A percentile compares a stretch with the other conserved stretches of the same genome.
These are phyloP conservation scores for Hirtodrosophila trivittata DNA, from an alignment of 2,888 invertebrate species.

Conservation along the genomic window DNA sequence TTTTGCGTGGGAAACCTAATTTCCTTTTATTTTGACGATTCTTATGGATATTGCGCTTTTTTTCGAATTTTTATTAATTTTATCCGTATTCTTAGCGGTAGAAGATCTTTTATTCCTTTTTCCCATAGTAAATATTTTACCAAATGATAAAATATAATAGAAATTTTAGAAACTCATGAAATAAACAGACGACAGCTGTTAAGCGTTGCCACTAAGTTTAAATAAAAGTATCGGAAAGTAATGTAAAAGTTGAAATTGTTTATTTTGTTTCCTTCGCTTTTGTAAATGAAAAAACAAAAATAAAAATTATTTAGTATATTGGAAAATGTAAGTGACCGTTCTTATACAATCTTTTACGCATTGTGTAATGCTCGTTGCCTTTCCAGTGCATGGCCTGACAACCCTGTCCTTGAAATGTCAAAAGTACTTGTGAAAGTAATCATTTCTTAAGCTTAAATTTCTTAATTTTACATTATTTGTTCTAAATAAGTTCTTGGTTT, in stretches of 20 bases:
- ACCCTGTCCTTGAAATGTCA: slow-evolving; percentile 49
- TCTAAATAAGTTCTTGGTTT: slow-evolving; percentile 33
- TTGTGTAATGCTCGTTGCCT: too few relatives aligned
- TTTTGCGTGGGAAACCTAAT: neutral
- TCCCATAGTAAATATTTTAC: slow-evolving; percentile 15
- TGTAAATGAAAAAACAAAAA: too few relatives aligned
- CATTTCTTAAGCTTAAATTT: slow-evolving; percentile 52
- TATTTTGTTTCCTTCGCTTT: too few relatives aligned
- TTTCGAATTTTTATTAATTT: slow-evolving; percentile 1
- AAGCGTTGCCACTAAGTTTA: slow-evolving; percentile 18
- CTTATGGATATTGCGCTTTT: neutral
- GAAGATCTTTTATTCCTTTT: slow-evolving; percentile 6
- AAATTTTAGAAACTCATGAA: neutral
- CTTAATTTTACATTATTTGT: slow-evolving; percentile 44
- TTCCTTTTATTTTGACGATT: slow-evolving; percentile 5
- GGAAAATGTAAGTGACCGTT: too few relatives aligned
- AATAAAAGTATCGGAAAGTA: neutral
- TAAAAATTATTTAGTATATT: too few relatives aligned
- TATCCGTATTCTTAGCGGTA: neutral
- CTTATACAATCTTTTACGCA: too few relatives aligned
- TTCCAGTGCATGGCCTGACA: slow-evolving; percentile 28
- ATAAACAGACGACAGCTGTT: slow-evolving; percentile 37
- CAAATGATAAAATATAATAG: neutral
- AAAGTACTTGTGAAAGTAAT: slow-evolving; percentile 56
- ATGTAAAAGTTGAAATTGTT: too few relatives aligned